These are phyloP conservation scores for Callaeas wilsoni DNA, from an alignment of 2,113 vertebrate genomes.

Conservation along the genomic window DNA sequence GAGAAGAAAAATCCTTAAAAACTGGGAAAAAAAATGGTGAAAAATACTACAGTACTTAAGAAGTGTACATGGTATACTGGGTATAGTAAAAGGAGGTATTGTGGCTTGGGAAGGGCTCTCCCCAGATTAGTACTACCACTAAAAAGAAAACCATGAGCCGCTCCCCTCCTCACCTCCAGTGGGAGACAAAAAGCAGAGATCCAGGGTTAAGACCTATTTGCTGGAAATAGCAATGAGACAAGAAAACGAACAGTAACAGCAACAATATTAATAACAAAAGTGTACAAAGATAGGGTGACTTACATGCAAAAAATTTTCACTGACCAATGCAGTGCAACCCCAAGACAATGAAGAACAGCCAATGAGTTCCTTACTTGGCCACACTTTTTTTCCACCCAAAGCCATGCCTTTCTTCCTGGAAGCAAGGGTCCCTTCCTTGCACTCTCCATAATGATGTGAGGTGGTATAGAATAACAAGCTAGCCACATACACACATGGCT, in stretches of 20 bases:
- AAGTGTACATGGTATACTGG: not conserved
- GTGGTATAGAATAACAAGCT: not conserved
- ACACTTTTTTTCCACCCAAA: not conserved
- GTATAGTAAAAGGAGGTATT: not conserved
- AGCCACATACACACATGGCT: no score
- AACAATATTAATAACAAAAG: not conserved
- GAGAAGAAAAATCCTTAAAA: not conserved
- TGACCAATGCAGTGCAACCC: not conserved
- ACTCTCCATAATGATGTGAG: not conserved
- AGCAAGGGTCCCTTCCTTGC: not conserved
- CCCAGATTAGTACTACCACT: not conserved
- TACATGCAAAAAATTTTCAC: rapidly evolving
- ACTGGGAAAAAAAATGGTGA: not conserved
- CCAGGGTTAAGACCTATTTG: not conserved
- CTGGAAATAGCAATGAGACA: not conserved
- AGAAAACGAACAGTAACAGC: not conserved
- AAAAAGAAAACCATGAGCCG: rapidly evolving
- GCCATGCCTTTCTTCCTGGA: not conserved
- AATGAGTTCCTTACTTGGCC: not conserved
- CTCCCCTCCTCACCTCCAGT: not conserved
- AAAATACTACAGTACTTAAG: not conserved
- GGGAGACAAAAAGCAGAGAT: not conserved
- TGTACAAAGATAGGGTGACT: not conserved
- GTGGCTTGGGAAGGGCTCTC: not conserved
- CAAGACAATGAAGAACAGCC: not conserved